phyloP scores from a whole-genome alignment of 2,888 invertebrate species.

The Noctua comes region DNA sequence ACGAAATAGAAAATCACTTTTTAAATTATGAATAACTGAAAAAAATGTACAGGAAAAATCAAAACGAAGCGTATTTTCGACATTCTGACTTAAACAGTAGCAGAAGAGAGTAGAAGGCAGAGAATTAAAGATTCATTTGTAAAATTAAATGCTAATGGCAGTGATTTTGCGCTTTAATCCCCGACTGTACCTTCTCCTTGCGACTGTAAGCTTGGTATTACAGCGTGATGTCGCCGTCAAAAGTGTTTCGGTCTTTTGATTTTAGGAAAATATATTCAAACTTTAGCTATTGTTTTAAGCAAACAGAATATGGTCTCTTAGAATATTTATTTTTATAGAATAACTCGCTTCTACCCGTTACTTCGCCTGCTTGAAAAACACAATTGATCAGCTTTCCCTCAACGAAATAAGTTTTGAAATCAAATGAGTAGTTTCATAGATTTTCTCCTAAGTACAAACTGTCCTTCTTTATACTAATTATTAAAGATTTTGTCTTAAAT shows the following conservation, averaged over 20 bases:
- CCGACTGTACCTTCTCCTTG: conserved; percentile 77
- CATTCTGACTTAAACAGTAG: conserved; percentile 27
- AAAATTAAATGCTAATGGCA: conserved; percentile 88
- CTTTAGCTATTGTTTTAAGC: background rate
- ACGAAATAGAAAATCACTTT: background rate
- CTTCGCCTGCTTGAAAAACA: background rate
- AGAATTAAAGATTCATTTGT: conserved; percentile 87
- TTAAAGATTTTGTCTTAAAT: background rate
- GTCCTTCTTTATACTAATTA: background rate
- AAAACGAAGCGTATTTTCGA: conserved; percentile 7
- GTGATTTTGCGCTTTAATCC: conserved; percentile 85
- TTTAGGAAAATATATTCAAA: background rate
- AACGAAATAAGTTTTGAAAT: background rate
- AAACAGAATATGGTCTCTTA: background rate
- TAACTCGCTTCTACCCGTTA: background rate
- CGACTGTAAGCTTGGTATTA: conserved; percentile 77
- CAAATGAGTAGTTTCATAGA: background rate
- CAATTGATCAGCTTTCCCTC: background rate
- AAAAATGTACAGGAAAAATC: background rate
- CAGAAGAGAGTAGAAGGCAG: conserved; percentile 76
- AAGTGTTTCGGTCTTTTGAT: conserved; percentile 61
- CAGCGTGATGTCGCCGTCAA: conserved; percentile 72
- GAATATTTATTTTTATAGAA: background rate
- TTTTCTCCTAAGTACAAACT: background rate
- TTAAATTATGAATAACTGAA: background rate